Evolutionary conservation across 2,797 vertebrate genomes (phyloP).

Genomic region (Phylloscopus collybita): DNA sequence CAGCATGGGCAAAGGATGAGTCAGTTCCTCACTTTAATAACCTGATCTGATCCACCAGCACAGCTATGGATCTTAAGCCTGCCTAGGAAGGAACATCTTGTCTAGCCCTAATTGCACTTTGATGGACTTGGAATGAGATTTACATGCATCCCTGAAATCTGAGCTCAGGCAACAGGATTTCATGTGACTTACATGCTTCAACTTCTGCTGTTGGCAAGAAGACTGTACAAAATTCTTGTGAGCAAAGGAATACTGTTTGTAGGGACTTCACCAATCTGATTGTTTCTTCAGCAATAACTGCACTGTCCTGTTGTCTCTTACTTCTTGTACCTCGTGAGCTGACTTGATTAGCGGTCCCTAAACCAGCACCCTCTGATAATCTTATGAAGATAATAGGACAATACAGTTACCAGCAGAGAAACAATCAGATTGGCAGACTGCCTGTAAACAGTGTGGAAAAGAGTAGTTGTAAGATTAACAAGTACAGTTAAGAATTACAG

Average conservation of each 20-base stretch:
- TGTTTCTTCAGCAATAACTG: not conserved
- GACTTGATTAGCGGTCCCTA: not conserved
- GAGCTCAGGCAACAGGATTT: constrained; percentile 47
- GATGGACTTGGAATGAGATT: constrained; percentile 30
- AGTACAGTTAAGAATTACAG: not conserved
- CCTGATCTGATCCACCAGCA: not conserved
- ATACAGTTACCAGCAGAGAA: not conserved
- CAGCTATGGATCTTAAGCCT: not conserved
- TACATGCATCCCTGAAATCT: constrained; percentile 22
- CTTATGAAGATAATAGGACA: not conserved
- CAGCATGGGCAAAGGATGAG: not conserved
- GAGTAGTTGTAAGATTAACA: not conserved
- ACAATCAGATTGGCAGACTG: not conserved
- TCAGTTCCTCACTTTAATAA: constrained; percentile 7
- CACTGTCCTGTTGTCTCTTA: not conserved
- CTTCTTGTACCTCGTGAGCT: not conserved
- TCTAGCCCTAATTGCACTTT: not conserved
- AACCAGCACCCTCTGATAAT: constrained; percentile 17
- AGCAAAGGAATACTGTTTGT: not conserved
- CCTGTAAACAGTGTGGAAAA: not conserved
- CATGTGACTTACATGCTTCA: not conserved
- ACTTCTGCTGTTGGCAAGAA: constrained; percentile 36
- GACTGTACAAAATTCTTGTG: not conserved
- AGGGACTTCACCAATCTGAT: not conserved
- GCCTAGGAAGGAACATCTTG: not conserved